Evolutionary conservation across 1,140 invertebrate genomes (phyloP).

Genomic region (Diprion similis): DNA sequence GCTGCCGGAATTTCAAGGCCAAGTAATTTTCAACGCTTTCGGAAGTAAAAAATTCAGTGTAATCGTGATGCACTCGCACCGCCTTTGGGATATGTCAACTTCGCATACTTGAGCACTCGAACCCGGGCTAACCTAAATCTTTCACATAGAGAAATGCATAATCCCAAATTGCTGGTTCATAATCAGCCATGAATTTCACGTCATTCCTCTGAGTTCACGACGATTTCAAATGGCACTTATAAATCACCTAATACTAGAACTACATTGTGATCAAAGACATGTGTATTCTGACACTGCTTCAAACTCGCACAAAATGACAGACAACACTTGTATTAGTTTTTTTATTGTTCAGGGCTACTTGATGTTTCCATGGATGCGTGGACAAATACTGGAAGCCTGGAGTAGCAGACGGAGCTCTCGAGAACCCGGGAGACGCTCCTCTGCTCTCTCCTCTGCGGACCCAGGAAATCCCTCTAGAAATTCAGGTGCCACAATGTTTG

Average conservation of each 20-base stretch:
- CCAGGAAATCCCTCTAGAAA: constrained; percentile 29
- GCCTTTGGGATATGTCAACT: neutral
- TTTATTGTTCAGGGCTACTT: constrained; percentile 40
- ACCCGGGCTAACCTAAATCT: neutral
- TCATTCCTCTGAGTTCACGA: too few relatives aligned
- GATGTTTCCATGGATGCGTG: constrained; percentile 59
- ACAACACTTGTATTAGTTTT: neutral
- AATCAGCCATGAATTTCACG: too few relatives aligned
- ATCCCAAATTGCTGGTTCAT: too few relatives aligned
- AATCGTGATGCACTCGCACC: neutral
- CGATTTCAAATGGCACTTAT: too few relatives aligned
- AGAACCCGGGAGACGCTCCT: constrained; percentile 41
- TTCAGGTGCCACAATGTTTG: neutral
- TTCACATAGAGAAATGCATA: neutral
- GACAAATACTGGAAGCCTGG: constrained; percentile 53
- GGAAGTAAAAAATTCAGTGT: too few relatives aligned
- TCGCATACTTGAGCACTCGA: too few relatives aligned
- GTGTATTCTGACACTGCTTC: too few relatives aligned
- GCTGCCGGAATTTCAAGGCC: neutral
- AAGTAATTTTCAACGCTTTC: too few relatives aligned
- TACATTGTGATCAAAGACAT: too few relatives aligned
- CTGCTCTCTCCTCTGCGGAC: constrained; percentile 39
- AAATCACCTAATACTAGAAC: too few relatives aligned
- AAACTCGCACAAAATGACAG: too few relatives aligned
- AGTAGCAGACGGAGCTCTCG: constrained; percentile 54